Base-by-base conservation (phyloP, 2,888 invertebrate genomes). In the Ethmia dodecea region DNA sequence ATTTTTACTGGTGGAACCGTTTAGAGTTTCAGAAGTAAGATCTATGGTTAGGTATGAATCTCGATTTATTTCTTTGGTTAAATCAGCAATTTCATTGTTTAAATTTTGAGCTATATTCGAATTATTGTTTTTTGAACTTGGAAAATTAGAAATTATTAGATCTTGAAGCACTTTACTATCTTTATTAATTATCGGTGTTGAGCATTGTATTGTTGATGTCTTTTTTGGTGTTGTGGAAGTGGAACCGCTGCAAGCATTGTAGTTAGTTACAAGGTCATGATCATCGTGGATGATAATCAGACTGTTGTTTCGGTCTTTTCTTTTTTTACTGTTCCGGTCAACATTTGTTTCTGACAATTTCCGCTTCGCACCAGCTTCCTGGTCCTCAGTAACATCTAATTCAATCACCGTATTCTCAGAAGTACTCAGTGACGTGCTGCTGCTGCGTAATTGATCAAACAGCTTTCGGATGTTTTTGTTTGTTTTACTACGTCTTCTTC, bases 31-130 rank as follows among this genome's bases (percentile, higher is more conserved):
- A 1, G 32, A 43, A 0, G 84, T 83, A 32, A 86, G 57, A 50
- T 84, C 84, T 47, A 84, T 77, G 0, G 84, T 86, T 32, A 75
- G 35, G 42, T 56, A 81, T 0, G 77, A 72, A 36, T 72, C 67
- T 4, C 13, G 45, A 28, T 79, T 73, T 3, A 77, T 74, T 36
- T 70, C 52, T 49, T 51, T 72, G 0, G 78, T 77, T 37, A 60
- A 40, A 42, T 76, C 55, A 5, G 40, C 38, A 8, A 56, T 42
- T 3, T 62, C 60, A 13, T 51, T 42, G 12, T 52, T 56, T 5
- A 52, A 46, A 33, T 60, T 59, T 25, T 49, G 38, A 8, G 28
- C 13, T 1, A 32, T 4, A 12, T 13, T 33, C n/a, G 35, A 26
- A 26, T 50, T 60, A 9, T 50, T 59, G 15, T 46, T 51, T 16